Percentiles rank a stretch among this genome's conserved stretches.
phyloP scores from a whole-genome alignment of 2,797 vertebrate genomes.

The Sarcoramphus papa region DNA sequence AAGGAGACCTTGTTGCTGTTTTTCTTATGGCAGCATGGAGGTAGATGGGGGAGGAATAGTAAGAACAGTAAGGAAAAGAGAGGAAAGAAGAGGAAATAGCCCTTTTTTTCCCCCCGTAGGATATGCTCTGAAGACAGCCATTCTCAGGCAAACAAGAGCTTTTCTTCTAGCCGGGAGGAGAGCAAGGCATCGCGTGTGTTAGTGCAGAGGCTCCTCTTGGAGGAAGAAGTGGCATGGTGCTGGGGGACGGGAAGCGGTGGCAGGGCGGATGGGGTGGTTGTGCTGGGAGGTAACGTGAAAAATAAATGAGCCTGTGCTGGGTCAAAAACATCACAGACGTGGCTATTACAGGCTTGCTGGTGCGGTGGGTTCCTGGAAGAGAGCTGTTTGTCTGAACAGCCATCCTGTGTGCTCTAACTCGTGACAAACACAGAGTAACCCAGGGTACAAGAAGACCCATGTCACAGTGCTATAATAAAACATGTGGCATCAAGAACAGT shows the following conservation, averaged over 20 bases:
- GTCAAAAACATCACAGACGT: not conserved
- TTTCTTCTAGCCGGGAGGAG: not conserved
- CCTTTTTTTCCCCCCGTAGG: fast-evolving
- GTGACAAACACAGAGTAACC: not conserved
- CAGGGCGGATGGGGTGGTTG: not conserved
- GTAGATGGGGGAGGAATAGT: not conserved
- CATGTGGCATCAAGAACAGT: not conserved
- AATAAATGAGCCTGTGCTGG: not conserved
- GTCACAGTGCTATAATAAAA: not conserved
- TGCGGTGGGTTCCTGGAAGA: not conserved
- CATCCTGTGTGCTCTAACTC: not conserved
- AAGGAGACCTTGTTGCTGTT: not conserved
- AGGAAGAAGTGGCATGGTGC: not conserved
- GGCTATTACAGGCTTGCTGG: not conserved
- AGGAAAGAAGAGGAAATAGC: not conserved
- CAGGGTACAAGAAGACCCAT: not conserved
- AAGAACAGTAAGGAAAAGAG: not conserved
- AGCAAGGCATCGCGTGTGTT: not conserved
- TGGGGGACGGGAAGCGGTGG: not conserved
- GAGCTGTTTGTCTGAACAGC: slow-evolving; percentile 28
- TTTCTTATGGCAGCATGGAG: not conserved
- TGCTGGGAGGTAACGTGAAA: not conserved
- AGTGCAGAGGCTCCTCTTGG: not conserved
- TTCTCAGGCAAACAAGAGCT: not conserved
- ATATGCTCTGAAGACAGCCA: not conserved